Percentiles rank a stretch among this genome's conserved stretches.
Evolutionary conservation across 1,140 invertebrate species (phyloP).

Genomic region (Physella acuta): DNA sequence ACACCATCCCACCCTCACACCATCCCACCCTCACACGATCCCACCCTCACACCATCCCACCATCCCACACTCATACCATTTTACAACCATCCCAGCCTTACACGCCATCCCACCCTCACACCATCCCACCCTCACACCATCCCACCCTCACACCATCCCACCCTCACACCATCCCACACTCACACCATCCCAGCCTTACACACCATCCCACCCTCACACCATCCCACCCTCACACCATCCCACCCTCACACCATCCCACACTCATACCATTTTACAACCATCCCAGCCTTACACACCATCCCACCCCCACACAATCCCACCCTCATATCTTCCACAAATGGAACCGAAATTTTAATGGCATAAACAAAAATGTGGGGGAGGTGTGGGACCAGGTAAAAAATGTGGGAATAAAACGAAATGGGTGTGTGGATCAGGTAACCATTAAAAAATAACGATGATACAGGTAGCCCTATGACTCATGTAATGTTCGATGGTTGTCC

Average conservation of each 20-base stretch:
- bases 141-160: background rate
- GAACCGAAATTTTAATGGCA: too few relatives aligned
- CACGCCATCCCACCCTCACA: background rate
- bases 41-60: background rate
- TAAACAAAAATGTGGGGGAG: too few relatives aligned
- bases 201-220: background rate
- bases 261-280: background rate
- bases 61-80: background rate
- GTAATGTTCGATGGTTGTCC: too few relatives aligned
- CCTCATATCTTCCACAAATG: too few relatives aligned
- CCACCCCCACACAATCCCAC: background rate
- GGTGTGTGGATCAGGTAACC: too few relatives aligned
- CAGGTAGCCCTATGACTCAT: too few relatives aligned
- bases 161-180: background rate
- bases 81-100: background rate
- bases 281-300: background rate
- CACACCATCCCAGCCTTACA: background rate
- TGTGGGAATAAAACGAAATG: too few relatives aligned
- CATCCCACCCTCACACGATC: background rate
- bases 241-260: background rate
- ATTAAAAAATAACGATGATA: too few relatives aligned
- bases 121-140: background rate
- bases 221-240: background rate
- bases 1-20: background rate
- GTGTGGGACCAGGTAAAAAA: too few relatives aligned